Conservation (phyloP, 2,888 invertebrate species). For the Heliconius ethilla region DNA sequence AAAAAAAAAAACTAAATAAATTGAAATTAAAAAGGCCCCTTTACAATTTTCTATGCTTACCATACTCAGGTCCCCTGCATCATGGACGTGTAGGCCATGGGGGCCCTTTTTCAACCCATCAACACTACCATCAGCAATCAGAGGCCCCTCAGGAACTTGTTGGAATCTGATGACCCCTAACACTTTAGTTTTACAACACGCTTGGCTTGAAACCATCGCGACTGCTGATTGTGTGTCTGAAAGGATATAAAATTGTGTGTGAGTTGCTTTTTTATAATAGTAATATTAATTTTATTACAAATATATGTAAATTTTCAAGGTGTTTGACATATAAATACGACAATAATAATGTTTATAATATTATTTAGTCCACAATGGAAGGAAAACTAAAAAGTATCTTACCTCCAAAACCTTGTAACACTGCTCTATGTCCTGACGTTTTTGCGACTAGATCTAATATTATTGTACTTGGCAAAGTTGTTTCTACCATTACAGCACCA, state of each 20-base stretch:
- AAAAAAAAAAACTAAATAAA: not conserved
- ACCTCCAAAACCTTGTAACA: constrained; percentile 91
- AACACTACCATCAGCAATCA: constrained; percentile 90
- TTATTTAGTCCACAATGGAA: no score
- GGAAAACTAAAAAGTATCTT: constrained; percentile 32
- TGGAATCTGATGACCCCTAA: constrained; percentile 90
- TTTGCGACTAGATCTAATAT: constrained; percentile 76
- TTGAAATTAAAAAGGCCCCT: not conserved
- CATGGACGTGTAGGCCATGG: constrained; percentile 95
- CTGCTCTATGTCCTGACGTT: constrained; percentile 86
- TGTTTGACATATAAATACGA: no score
- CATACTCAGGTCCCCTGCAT: constrained; percentile 95
- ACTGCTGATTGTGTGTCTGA: constrained; percentile 83
- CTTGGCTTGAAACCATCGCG: constrained; percentile 84
- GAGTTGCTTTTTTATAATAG: no score
- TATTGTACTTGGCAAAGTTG: constrained; percentile 81
- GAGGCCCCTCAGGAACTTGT: constrained; percentile 82
- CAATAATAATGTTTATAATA: no score
- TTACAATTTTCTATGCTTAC: constrained; percentile 47
- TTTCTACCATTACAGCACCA: constrained; percentile 87
- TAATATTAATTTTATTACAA: no score
- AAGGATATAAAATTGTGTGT: no score
- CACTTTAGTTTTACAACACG: constrained; percentile 69
- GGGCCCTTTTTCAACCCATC: constrained; percentile 85
- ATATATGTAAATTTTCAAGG: no score